These are phyloP conservation scores for Noctua comes DNA, from an alignment of 2,888 invertebrate genomes.

Conservation along the genomic window DNA sequence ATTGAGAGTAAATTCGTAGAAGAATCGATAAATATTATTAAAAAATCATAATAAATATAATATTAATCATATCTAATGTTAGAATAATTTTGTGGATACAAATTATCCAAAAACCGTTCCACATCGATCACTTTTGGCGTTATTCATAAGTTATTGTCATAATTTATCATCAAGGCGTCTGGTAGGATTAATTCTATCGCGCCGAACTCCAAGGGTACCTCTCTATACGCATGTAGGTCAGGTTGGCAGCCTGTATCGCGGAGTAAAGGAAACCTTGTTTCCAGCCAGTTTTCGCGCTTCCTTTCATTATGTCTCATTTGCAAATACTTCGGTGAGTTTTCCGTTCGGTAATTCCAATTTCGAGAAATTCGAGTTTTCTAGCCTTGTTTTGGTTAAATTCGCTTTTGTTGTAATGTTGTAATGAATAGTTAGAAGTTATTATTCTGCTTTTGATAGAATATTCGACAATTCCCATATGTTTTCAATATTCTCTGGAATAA, in stretches of 20 bases:
- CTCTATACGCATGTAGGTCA: constrained; percentile 43
- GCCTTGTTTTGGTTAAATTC: no score
- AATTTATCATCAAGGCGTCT: constrained; percentile 43
- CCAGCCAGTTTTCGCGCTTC: constrained; percentile 51
- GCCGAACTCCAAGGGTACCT: constrained; percentile 47
- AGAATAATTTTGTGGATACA: constrained; percentile 9
- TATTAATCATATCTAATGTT: constrained; percentile 7
- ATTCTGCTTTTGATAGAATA: constrained; percentile 26
- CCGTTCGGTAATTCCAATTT: constrained; percentile 39
- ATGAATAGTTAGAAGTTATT: constrained; percentile 4
- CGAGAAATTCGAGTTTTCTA: constrained; percentile 19
- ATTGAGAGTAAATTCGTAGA: background rate
- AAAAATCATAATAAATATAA: background rate
- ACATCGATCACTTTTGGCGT: constrained; percentile 41
- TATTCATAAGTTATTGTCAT: constrained; percentile 46
- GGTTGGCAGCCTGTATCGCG: constrained; percentile 26
- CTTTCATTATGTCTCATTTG: constrained; percentile 54
- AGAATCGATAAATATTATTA: constrained; percentile 3
- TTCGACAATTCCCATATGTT: constrained; percentile 2
- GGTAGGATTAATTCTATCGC: constrained; percentile 47
- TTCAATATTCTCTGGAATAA: constrained; percentile 5
- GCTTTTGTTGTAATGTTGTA: no score
- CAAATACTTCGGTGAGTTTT: constrained; percentile 36
- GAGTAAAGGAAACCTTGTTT: constrained; percentile 52
- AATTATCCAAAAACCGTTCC: constrained; percentile 16